A percentile compares a stretch with the other conserved stretches of the same genome.
Conservation (phyloP, 1,140 invertebrate genomes). For the Drosophila sp. region DNA sequence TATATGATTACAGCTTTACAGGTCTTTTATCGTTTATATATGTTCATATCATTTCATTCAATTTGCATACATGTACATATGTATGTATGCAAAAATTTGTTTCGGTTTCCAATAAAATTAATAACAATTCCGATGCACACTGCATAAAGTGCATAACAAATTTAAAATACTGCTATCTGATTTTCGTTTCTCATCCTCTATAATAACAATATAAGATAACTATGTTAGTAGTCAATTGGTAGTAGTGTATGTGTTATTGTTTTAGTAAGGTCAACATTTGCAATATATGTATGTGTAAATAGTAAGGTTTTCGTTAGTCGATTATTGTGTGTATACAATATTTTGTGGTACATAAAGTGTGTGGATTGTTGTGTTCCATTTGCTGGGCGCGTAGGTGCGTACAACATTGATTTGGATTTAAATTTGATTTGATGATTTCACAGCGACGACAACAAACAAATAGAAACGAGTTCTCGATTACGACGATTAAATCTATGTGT, state of each 20-base stretch:
- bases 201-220: slow-evolving; percentile 54
- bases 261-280: slow-evolving; percentile 67
- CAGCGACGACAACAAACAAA: slow-evolving; percentile 28
- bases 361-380: slow-evolving; percentile 50
- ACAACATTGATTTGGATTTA: slow-evolving; percentile 43
- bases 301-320: slow-evolving; percentile 50
- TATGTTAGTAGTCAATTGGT: slow-evolving; percentile 58
- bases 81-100: slow-evolving; percentile 23
- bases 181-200: slow-evolving; percentile 44
- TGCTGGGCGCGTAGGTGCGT: slow-evolving; percentile 49
- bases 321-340: slow-evolving; percentile 53
- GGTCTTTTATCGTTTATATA: slow-evolving; percentile 71
- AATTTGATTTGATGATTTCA: slow-evolving; percentile 14
- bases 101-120: slow-evolving; percentile 65
- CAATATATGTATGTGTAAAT: slow-evolving; percentile 46
- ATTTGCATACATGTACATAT: neutral
- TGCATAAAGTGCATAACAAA: slow-evolving; percentile 71
- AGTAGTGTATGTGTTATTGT: slow-evolving; percentile 12
- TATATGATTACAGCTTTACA: slow-evolving; percentile 64
- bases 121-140: slow-evolving; percentile 73
- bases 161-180: slow-evolving; percentile 65
- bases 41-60: slow-evolving; percentile 46
- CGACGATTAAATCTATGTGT: slow-evolving; percentile 36
- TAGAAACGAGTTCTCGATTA: slow-evolving; percentile 22
- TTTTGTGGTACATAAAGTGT: slow-evolving; percentile 47